phyloP scores from a whole-genome alignment of 92 coral and sea anemone genomes.

The Muricea muricata region DNA sequence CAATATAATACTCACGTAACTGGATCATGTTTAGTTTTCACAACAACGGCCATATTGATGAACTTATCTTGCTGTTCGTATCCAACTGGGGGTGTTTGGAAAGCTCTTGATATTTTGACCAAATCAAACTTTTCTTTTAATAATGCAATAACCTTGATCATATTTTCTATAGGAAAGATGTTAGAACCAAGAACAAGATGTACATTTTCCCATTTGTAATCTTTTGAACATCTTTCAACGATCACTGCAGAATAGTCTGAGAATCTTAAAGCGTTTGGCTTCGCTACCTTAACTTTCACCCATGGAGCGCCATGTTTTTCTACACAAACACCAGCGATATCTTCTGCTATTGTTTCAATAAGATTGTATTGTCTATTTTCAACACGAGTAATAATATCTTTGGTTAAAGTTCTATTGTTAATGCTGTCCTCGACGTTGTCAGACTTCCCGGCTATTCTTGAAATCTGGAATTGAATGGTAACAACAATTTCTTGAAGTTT shows the following conservation, averaged over 20 bases:
- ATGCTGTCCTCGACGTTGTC: conserved; percentile 66
- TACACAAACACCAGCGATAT: conserved; percentile 78
- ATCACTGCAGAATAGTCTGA: conserved; percentile 61
- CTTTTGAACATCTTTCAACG: conserved; percentile 65
- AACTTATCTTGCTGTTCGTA: conserved; percentile 58
- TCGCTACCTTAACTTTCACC: conserved; percentile 66
- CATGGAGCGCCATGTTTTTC: conserved; percentile 54
- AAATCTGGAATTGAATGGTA: conserved; percentile 40
- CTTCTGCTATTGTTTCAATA: conserved; percentile 76
- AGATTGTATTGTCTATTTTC: conserved; percentile 72
- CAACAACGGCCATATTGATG: conserved; percentile 68
- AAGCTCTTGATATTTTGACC: conserved; percentile 60
- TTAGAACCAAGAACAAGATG: conserved; percentile 77
- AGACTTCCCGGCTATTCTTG: conserved; percentile 65
- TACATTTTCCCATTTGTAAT: conserved; percentile 58
- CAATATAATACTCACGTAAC: conserved; percentile 73
- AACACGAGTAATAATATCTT: conserved; percentile 67
- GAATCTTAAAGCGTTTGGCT: conserved; percentile 69
- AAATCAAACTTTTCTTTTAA: conserved; percentile 43
- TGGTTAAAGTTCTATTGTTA: conserved; percentile 57
- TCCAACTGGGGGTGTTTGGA: conserved; percentile 65
- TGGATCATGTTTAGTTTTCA: conserved; percentile 64
- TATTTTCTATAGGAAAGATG: conserved; percentile 55
- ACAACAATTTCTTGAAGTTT: conserved; percentile 70
- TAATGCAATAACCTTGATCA: conserved; percentile 57